phyloP scores from a whole-genome alignment of 2,888 invertebrate genomes.

The Leucozona laternaria region DNA sequence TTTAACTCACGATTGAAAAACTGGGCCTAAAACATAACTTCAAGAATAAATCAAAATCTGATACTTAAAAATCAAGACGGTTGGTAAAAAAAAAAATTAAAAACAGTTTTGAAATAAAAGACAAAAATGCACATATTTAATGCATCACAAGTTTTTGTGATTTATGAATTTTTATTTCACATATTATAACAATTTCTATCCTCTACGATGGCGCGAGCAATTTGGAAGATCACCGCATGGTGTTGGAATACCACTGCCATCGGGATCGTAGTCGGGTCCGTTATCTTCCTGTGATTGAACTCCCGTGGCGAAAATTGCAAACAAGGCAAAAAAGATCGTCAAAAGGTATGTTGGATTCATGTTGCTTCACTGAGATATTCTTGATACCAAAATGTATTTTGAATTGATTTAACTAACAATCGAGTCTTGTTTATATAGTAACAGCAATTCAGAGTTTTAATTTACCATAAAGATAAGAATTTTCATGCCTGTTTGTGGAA shows the following conservation, averaged over 20 bases:
- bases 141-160: neutral
- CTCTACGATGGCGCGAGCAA: neutral
- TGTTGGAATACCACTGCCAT: neutral
- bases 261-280: neutral
- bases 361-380: neutral
- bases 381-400: neutral
- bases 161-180: neutral
- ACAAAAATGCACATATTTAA: neutral
- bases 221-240: constrained; percentile 15
- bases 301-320: neutral
- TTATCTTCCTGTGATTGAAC: neutral
- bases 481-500: neutral
- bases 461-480: neutral
- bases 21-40: no score
- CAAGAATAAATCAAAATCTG: no score
- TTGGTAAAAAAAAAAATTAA: no score
- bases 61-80: no score
- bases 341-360: neutral
- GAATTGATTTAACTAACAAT: neutral
- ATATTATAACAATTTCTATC: neutral
- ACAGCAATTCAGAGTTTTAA: neutral
- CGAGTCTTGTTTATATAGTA: neutral
- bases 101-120: neutral
- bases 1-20: no score
- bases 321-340: neutral